Conservation (phyloP, 1,140 invertebrate genomes). For the Eumaeus atala region DNA sequence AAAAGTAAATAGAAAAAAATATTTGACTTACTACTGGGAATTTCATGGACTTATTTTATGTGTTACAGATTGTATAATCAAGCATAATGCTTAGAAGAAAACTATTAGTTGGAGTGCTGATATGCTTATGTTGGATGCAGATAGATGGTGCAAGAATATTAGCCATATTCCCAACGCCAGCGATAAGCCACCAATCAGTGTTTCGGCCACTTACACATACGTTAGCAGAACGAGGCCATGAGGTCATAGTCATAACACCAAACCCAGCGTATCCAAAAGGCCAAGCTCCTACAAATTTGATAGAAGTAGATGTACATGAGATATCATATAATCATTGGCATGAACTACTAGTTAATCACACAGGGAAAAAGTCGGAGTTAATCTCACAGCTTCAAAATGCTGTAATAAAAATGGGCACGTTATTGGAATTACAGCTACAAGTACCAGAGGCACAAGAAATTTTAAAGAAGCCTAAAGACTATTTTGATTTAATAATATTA, state of each 20-base stretch:
- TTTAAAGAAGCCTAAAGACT: slow-evolving; percentile 29
- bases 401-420: slow-evolving; percentile 7
- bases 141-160: slow-evolving; percentile 64
- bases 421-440: slow-evolving; percentile 31
- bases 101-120: no score
- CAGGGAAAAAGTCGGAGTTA: slow-evolving; percentile 19
- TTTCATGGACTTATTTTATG: no score
- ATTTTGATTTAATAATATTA: slow-evolving; percentile 50
- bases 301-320: slow-evolving; percentile 36
- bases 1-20: no score
- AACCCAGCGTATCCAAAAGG: slow-evolving; percentile 27
- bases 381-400: no score
- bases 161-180: slow-evolving; percentile 56
- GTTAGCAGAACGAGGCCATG: slow-evolving; percentile 26
- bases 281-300: slow-evolving; percentile 27
- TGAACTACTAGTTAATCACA: not conserved
- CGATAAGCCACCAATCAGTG: slow-evolving; percentile 59
- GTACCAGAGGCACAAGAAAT: slow-evolving; percentile 35
- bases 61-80: no score
- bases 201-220: slow-evolving; percentile 40
- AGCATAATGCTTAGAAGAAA: no score
- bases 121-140: no score
- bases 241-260: slow-evolving; percentile 42
- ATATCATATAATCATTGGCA: slow-evolving; percentile 25
- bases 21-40: no score